A percentile compares a stretch with the other conserved stretches of the same genome.
These are phyloP conservation scores for Germaria angustata DNA, from an alignment of 2,888 invertebrate species.

Conservation along the genomic window DNA sequence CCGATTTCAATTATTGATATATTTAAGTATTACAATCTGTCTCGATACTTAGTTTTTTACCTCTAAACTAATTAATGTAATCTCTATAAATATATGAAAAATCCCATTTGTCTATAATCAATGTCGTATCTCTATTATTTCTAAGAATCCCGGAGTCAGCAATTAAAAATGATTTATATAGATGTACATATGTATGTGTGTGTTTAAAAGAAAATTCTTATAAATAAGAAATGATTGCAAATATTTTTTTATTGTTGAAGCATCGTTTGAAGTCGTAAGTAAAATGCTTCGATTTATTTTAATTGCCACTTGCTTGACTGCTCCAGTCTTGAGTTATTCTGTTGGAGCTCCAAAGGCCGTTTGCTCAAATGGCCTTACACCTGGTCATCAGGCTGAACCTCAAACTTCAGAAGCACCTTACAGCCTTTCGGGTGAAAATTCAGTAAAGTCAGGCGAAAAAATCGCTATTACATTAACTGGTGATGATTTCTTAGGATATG, in stretches of 20 bases:
- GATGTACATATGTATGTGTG: no score
- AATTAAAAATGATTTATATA: neutral
- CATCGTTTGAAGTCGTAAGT: conserved; percentile 42
- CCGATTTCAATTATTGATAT: neutral
- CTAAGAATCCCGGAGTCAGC: neutral
- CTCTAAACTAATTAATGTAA: neutral
- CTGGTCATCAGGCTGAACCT: conserved; percentile 83
- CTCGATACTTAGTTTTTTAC: neutral
- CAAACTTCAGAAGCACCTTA: conserved; percentile 83
- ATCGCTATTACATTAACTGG: conserved; percentile 80
- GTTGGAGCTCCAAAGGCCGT: conserved; percentile 84
- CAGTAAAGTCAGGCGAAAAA: conserved; percentile 78
- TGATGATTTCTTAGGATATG: conserved; percentile 83
- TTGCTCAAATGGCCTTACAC: conserved; percentile 84
- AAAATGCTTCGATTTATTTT: conserved; percentile 75
- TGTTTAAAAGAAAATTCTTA: neutral
- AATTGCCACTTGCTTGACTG: conserved; percentile 71
- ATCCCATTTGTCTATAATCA: neutral
- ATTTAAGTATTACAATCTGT: no score
- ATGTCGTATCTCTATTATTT: neutral
- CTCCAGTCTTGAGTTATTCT: conserved; percentile 80
- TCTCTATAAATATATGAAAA: neutral
- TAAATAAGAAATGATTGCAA: neutral
- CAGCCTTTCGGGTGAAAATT: conserved; percentile 79
- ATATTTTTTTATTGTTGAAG: neutral